Percentiles rank a stretch among this genome's conserved stretches.
These are phyloP conservation scores for Urocolius indicus DNA, from an alignment of 2,113 vertebrate species.

Conservation along the genomic window DNA sequence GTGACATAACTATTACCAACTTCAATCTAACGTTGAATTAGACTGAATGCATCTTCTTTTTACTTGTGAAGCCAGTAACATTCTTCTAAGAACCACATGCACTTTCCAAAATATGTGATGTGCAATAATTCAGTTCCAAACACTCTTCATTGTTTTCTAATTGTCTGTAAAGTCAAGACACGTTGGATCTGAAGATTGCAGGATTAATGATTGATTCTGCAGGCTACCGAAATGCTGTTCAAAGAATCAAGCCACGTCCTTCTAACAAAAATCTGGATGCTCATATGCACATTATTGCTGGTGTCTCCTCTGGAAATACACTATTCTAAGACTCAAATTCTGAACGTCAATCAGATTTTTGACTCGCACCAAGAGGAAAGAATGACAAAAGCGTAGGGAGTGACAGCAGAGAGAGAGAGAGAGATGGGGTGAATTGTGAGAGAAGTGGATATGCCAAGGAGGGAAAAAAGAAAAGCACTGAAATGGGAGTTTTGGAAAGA, in stretches of 20 bases:
- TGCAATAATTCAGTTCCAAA: not conserved
- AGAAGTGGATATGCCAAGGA: not conserved
- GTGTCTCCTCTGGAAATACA: not conserved
- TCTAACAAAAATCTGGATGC: not conserved
- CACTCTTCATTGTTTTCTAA: not conserved
- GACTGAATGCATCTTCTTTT: not conserved
- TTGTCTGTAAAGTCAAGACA: not conserved
- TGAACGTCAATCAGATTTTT: not conserved
- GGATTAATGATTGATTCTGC: not conserved
- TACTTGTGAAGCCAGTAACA: not conserved
- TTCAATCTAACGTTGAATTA: not conserved
- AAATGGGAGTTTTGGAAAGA: not conserved
- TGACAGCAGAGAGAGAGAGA: not conserved
- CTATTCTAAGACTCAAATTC: not conserved
- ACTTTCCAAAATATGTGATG: not conserved
- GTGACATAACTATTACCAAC: not conserved
- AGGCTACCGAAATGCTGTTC: not conserved
- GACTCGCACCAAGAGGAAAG: not conserved
- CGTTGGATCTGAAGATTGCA: not conserved
- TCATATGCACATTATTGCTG: accelerated
- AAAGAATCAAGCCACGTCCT: not conserved
- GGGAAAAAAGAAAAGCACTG: not conserved
- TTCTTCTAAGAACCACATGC: not conserved
- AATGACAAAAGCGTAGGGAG: not conserved
- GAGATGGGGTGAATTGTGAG: not conserved